Base-by-base conservation (phyloP, 2,797 vertebrate genomes). In the Pyrocephalus nanus region DNA sequence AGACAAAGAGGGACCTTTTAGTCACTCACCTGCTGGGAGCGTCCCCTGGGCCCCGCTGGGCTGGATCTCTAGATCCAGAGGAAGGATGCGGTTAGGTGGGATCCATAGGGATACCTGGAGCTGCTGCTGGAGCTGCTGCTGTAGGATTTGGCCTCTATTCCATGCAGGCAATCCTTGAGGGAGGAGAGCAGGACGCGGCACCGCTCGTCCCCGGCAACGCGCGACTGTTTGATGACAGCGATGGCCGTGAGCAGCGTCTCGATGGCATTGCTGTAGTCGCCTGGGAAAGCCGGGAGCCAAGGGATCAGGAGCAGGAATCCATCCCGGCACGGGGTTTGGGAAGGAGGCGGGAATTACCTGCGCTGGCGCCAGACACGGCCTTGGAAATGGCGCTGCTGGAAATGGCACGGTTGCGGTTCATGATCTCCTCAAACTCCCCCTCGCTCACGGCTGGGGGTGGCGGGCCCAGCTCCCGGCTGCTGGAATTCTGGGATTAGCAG, bases 331-430 rank as follows among this genome's bases (percentile, higher is more conserved):
- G 23, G 48, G 67, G 53, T 30, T 22, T 2, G 12, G 0, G 42
- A 42, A 27, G 51, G 21, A 42, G 4, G 26, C 10, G 7, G 70
- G 69, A 20, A 21, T 8, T 96, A 99, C 99, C 99, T 98, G 98
- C 97, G 51, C 99, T 99, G 95, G 99, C 99, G 64, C 98, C 98
- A 8, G 99, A 98, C 73, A 99, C 98, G 0, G 99, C 99, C 97
- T 99, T 99, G 93, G 98, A 99, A 92, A 99, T 99, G 96, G 99
- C 99, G 93, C 98, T 99, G 97, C 99, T 99, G 94, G 99, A 98
- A 88, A 99, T 99, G 4, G 99, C 98, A 97, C 98, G 97, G 95
- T 99, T 99, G 95, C 99, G 98, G 97, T 99, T 99, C 98, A 99
- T 99, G 93, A 99, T 98, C 95, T 99, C 99, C 93, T 99, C 99